Percentiles rank a stretch among this genome's conserved stretches.
phyloP scores from a whole-genome alignment of 2,888 invertebrate species.

The Ecdyonurus torrentis region DNA sequence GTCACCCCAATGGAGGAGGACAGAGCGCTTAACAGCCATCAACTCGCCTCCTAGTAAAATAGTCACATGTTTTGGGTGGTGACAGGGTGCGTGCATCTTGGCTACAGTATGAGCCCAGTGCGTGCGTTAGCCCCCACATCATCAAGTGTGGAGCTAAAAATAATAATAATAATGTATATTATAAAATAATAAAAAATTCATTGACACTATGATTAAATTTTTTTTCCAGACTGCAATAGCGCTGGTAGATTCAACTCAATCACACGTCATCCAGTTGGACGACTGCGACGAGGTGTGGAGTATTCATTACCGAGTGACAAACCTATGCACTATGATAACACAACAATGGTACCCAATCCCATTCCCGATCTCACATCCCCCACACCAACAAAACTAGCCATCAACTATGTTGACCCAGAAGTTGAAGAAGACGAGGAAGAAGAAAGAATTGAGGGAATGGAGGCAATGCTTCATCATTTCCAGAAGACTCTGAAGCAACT shows the following conservation, averaged over 20 bases:
- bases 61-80: no score
- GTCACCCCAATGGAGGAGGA: no score
- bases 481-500: slow-evolving; percentile 34
- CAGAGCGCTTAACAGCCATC: no score
- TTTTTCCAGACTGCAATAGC: slow-evolving; percentile 22
- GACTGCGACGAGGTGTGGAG: slow-evolving; percentile 21
- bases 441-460: slow-evolving; percentile 30
- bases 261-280: slow-evolving; percentile 20
- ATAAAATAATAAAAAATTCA: no score
- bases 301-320: slow-evolving; percentile 16
- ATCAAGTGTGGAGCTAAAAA: no score
- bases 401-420: background rate
- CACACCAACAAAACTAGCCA: background rate
- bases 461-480: slow-evolving; percentile 32
- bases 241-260: slow-evolving; percentile 24
- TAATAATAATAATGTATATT: no score
- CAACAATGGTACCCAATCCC: background rate
- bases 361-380: background rate
- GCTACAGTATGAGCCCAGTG: no score
- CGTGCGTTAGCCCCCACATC: no score
- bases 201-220: no score
- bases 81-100: no score
- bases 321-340: slow-evolving; percentile 6
- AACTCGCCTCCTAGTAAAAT: no score
- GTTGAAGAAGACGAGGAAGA: slow-evolving; percentile 16